Percentiles rank a stretch among this genome's conserved stretches.
phyloP scores from a whole-genome alignment of 1,140 invertebrate species.

The Drosophila lacteicornis region DNA sequence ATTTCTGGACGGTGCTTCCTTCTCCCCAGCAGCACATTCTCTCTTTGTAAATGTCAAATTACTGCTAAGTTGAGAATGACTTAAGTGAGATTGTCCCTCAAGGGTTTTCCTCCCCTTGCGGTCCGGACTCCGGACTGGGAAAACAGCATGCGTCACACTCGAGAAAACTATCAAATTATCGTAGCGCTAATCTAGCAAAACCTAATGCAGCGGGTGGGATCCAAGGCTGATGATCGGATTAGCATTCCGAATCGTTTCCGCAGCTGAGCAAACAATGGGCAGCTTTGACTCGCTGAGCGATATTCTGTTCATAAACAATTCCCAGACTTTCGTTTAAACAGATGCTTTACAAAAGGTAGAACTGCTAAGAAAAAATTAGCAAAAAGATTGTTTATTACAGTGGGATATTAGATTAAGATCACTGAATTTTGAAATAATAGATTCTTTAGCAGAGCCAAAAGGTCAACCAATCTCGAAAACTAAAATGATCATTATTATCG shows the following conservation, averaged over 20 bases:
- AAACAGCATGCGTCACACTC: constrained; percentile 42
- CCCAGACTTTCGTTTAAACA: not conserved
- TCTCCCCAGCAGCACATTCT: not conserved
- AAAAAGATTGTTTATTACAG: not conserved
- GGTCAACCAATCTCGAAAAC: too few species aligned
- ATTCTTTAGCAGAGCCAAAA: too few species aligned
- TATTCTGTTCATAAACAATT: not conserved
- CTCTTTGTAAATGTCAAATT: constrained; percentile 33
- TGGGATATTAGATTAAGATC: not conserved
- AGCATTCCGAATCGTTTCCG: constrained; percentile 17
- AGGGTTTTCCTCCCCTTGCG: not conserved
- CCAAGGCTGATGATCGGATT: not conserved
- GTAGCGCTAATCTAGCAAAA: constrained; percentile 21
- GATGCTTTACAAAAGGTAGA: not conserved
- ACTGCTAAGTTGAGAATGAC: constrained; percentile 30
- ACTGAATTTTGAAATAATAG: not conserved
- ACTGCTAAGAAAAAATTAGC: not conserved
- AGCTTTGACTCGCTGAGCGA: not conserved
- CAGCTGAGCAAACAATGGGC: constrained; percentile 54
- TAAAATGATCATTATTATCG: too few species aligned
- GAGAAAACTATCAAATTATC: constrained; percentile 47
- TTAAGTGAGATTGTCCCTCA: constrained; percentile 34
- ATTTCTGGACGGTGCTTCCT: constrained; percentile 16
- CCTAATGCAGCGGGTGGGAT: constrained; percentile 5
- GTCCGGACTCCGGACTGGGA: constrained; percentile 21